Conservation (phyloP, 1,140 invertebrate species). For the Daktulosphaira vitifoliae region DNA sequence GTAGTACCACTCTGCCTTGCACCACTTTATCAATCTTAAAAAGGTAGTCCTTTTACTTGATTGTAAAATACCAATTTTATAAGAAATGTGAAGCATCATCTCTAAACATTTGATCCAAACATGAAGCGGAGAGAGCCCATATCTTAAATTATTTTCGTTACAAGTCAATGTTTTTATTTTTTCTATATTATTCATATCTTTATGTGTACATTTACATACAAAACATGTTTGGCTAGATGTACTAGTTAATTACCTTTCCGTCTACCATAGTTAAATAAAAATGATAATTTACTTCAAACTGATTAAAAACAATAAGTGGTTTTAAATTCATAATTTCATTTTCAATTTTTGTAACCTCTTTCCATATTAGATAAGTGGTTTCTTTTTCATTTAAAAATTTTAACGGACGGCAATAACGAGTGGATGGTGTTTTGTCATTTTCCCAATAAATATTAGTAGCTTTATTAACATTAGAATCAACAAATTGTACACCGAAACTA, state of each 20-base stretch:
- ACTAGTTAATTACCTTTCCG: slow-evolving; percentile 5
- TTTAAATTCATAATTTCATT: slow-evolving; percentile 3
- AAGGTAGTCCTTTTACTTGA: too few relatives aligned
- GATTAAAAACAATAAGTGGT: neutral
- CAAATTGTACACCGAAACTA: too few relatives aligned
- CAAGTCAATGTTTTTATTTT: neutral
- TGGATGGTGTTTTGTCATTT: neutral
- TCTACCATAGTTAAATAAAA: slow-evolving; percentile 4
- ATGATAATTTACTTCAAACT: neutral
- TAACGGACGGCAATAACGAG: neutral
- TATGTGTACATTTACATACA: slow-evolving; percentile 10
- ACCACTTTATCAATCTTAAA: too few relatives aligned
- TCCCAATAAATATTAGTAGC: too few relatives aligned
- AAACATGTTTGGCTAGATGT: neutral
- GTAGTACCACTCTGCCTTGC: too few relatives aligned
- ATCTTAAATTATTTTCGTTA: slow-evolving; percentile 1
- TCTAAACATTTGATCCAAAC: neutral
- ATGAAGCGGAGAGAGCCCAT: neutral
- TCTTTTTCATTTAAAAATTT: neutral
- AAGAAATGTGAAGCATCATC: neutral
- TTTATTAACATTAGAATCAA: too few relatives aligned
- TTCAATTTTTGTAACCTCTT: neutral
- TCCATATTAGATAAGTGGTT: neutral
- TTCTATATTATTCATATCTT: neutral
- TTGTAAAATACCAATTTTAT: too few relatives aligned